These are phyloP conservation scores for Sesia apiformis DNA, from an alignment of 2,888 invertebrate species.

Conservation along the genomic window DNA sequence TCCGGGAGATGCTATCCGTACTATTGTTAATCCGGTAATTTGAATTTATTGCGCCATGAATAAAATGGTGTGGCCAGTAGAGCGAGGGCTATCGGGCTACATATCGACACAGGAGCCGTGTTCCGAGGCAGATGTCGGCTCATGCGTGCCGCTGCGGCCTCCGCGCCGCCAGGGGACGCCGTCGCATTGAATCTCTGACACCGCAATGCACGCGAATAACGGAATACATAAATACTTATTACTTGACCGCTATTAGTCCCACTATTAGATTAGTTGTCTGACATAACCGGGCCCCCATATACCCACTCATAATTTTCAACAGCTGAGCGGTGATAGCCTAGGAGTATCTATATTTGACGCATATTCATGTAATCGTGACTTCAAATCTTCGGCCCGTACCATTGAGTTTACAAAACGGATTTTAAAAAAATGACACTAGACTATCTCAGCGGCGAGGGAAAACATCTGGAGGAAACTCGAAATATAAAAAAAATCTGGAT, in stretches of 20 bases:
- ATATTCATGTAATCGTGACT: no score
- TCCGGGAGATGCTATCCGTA: constrained; percentile 59
- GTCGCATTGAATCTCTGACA: constrained; percentile 23
- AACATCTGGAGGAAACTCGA: no score
- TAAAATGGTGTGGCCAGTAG: constrained; percentile 55
- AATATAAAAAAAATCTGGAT: no score
- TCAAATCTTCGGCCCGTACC: no score
- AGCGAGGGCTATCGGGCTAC: constrained; percentile 54
- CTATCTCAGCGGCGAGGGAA: no score
- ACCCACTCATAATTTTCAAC: no score
- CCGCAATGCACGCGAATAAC: constrained; percentile 24
- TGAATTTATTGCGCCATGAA: constrained; percentile 73
- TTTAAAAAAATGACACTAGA: no score
- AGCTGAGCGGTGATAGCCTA: no score
- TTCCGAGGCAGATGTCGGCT: constrained; percentile 23
- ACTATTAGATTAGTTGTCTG: background rate
- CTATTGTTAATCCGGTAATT: constrained; percentile 75
- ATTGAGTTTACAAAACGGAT: no score
- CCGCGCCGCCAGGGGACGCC: constrained; percentile 7
- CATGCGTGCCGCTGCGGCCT: constrained; percentile 9
- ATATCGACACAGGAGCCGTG: constrained; percentile 51
- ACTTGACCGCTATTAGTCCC: background rate
- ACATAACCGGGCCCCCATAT: background rate
- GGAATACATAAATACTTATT: constrained; percentile 5
- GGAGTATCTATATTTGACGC: no score